Evolutionary conservation across 2,888 invertebrate genomes (phyloP).

Genomic region (Uropetala carovei): DNA sequence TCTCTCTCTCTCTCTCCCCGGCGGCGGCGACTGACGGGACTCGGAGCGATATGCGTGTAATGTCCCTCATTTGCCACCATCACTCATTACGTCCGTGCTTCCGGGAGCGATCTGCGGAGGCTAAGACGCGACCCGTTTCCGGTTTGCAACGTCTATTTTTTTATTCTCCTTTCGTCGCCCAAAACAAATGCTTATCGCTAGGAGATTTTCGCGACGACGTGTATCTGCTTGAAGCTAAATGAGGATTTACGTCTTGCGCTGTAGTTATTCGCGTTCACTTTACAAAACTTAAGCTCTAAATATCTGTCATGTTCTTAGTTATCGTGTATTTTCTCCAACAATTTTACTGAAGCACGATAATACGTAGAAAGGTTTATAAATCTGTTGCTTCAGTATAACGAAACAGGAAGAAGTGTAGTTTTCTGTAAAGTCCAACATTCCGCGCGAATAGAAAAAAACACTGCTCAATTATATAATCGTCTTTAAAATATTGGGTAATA

Average conservation of each 20-base stretch:
- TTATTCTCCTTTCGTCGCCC: background rate
- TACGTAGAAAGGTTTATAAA: background rate
- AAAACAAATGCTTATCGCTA: background rate
- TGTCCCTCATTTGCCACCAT: conserved; percentile 40
- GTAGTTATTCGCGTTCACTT: background rate
- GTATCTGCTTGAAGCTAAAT: too few relatives aligned
- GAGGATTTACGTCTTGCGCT: background rate
- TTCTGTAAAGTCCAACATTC: too few relatives aligned
- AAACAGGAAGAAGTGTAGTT: too few relatives aligned
- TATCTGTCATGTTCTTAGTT: background rate
- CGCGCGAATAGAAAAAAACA: too few relatives aligned
- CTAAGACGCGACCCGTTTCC: conserved; percentile 4
- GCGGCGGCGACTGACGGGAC: conserved; percentile 16
- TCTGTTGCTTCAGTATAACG: too few relatives aligned
- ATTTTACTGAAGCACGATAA: background rate
- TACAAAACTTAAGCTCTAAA: background rate
- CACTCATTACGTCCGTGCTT: conserved; percentile 51
- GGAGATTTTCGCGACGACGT: background rate
- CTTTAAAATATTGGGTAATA: too few relatives aligned
- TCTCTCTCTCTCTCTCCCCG: background rate
- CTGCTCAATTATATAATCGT: too few relatives aligned
- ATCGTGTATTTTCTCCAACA: background rate
- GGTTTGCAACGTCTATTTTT: background rate
- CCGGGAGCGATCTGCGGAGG: conserved; percentile 1
- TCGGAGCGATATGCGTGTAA: conserved; percentile 35